Evolutionary conservation across 1,140 invertebrate genomes (phyloP).

Genomic region (Polypedilum vanderplanki): DNA sequence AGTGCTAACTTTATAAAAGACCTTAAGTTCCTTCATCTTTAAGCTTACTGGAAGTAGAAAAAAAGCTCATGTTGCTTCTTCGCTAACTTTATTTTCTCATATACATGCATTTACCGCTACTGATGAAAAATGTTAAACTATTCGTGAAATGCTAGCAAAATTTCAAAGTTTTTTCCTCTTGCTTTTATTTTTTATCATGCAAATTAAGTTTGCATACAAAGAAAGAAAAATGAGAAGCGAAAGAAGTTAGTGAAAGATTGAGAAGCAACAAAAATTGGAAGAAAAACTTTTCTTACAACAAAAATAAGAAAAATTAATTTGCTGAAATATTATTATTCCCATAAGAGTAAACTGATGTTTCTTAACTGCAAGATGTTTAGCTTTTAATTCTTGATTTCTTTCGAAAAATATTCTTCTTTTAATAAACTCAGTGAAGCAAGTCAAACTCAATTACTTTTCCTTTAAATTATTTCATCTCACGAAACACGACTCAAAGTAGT

Average conservation of each 20-base stretch:
- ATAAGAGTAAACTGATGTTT: not conserved
- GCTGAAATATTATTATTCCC: not conserved
- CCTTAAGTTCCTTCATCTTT: not conserved
- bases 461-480: too few relatives aligned
- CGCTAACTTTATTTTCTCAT: not conserved
- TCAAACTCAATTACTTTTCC: too few relatives aligned
- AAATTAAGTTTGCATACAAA: constrained; percentile 19
- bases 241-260: not conserved
- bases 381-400: too few relatives aligned
- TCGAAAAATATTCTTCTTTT: not conserved
- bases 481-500: too few relatives aligned
- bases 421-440: not conserved
- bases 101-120: not conserved
- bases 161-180: not conserved
- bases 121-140: constrained; percentile 23
- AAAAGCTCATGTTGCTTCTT: not conserved
- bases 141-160: constrained; percentile 20
- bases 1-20: too few relatives aligned
- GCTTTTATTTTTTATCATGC: constrained; percentile 3
- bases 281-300: not conserved
- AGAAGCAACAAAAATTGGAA: not conserved
- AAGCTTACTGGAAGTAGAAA: not conserved
- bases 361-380: too few relatives aligned
- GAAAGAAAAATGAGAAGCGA: not conserved
- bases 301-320: constrained; percentile 12